Evolutionary conservation across 2,113 vertebrate genomes (phyloP).

Genomic region (Kryptolebias marmoratus): DNA sequence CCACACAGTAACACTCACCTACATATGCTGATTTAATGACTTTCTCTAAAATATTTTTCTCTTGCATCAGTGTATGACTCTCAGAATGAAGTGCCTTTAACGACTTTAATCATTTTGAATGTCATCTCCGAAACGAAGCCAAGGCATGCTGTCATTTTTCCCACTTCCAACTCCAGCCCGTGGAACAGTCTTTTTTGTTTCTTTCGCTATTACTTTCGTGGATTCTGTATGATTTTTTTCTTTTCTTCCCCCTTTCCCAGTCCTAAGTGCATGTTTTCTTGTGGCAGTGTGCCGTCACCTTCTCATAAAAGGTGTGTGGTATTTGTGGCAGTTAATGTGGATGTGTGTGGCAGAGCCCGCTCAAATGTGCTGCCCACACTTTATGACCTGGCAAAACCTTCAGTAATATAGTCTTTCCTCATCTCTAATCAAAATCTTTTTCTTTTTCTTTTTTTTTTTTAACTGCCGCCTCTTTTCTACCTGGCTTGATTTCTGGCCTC

Average conservation of each 20-base stretch:
- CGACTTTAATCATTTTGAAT: conserved; percentile 54
- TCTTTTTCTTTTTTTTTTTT: not conserved
- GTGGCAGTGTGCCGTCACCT: conserved; percentile 56
- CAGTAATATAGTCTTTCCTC: conserved; percentile 11
- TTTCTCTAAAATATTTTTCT: not conserved
- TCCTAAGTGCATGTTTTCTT: conserved; percentile 22
- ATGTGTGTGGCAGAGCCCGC: conserved; percentile 48
- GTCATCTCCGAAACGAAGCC: conserved; percentile 37
- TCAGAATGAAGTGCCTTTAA: conserved; percentile 9
- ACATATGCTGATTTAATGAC: not conserved
- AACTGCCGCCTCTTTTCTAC: conserved; percentile 8
- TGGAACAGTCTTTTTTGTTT: conserved; percentile 2
- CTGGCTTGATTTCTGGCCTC: conserved; percentile 15
- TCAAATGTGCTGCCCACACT: conserved; percentile 30
- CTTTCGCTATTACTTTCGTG: not conserved
- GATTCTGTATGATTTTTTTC: conserved; percentile 26
- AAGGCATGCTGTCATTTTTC: conserved; percentile 54
- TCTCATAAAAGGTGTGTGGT: conserved; percentile 66
- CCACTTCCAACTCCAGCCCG: conserved; percentile 22
- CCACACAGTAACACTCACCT: not conserved
- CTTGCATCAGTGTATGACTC: conserved; percentile 1
- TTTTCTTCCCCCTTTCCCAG: not conserved
- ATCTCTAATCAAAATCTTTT: not conserved
- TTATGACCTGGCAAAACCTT: conserved; percentile 39
- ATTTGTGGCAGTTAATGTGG: conserved; percentile 62